Conservation (phyloP, 2,888 invertebrate genomes). For the Mythimna loreyi region DNA sequence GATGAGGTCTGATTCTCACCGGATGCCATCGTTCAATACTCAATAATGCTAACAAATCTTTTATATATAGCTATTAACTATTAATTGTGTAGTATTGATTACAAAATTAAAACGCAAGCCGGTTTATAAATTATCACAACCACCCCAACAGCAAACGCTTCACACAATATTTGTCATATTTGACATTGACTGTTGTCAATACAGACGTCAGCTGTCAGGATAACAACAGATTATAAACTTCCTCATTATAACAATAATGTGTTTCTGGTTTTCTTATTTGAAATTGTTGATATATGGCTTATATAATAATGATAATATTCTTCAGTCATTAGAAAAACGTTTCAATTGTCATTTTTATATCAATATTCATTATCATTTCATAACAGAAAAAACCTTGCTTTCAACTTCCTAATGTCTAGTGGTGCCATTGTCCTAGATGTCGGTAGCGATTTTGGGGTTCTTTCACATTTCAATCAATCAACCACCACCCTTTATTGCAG, state of each 20-base stretch:
- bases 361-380: neutral
- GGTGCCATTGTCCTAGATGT: slow-evolving; percentile 36
- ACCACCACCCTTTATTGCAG: neutral
- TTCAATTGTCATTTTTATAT: neutral
- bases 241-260: neutral
- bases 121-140: slow-evolving; percentile 15
- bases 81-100: neutral
- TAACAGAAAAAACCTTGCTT: neutral
- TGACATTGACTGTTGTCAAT: slow-evolving; percentile 5
- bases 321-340: neutral
- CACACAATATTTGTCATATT: neutral
- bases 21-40: slow-evolving; percentile 69
- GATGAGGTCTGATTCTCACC: slow-evolving; percentile 73
- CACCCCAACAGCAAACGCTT: neutral
- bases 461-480: slow-evolving; percentile 32
- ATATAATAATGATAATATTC: neutral
- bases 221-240: slow-evolving; percentile 27
- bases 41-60: neutral
- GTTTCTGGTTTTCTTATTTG: neutral
- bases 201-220: slow-evolving; percentile 2
- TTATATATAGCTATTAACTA: neutral
- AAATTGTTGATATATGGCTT: neutral
- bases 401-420: slow-evolving; percentile 28
- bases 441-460: slow-evolving; percentile 9
- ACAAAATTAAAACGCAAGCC: slow-evolving; percentile 10